A percentile compares a stretch with the other conserved stretches of the same genome.
Evolutionary conservation across 2,888 invertebrate species (phyloP).

Genomic region (Dryomyza anilis): DNA sequence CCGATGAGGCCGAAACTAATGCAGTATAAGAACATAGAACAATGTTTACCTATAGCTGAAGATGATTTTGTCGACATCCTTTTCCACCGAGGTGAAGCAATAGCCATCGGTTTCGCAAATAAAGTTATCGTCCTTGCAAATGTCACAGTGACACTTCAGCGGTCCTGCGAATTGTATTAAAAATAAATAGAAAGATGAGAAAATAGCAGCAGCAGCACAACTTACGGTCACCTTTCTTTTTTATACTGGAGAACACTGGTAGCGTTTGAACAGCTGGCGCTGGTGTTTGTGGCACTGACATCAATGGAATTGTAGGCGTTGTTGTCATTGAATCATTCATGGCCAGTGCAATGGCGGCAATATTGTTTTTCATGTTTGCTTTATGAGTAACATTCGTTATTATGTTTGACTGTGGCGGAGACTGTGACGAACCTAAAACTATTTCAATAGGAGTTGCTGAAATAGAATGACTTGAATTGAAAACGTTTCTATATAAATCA

Average conservation of each 20-base stretch:
- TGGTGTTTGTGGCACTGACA: conserved; percentile 24
- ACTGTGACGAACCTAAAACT: conserved; percentile 40
- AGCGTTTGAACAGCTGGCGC: conserved; percentile 30
- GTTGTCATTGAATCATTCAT: conserved; percentile 23
- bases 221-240: conserved; percentile 41
- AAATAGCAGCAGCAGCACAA: not conserved
- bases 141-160: conserved; percentile 84
- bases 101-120: conserved; percentile 89
- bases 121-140: conserved; percentile 73
- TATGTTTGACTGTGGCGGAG: conserved; percentile 25
- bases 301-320: conserved; percentile 23
- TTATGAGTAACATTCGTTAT: no score
- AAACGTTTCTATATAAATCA: not conserved
- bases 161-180: conserved; percentile 40
- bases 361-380: not conserved
- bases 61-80: conserved; percentile 50
- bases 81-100: conserved; percentile 80
- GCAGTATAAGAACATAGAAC: no score
- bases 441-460: conserved; percentile 47
- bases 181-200: not conserved
- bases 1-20: no score
- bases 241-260: conserved; percentile 32
- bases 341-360: conserved; percentile 32
- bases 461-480: conserved; percentile 8
- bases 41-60: conserved; percentile 78